Evolutionary conservation across 2,797 vertebrate genomes (phyloP).

Genomic region (Gymnothorax javanicus): DNA sequence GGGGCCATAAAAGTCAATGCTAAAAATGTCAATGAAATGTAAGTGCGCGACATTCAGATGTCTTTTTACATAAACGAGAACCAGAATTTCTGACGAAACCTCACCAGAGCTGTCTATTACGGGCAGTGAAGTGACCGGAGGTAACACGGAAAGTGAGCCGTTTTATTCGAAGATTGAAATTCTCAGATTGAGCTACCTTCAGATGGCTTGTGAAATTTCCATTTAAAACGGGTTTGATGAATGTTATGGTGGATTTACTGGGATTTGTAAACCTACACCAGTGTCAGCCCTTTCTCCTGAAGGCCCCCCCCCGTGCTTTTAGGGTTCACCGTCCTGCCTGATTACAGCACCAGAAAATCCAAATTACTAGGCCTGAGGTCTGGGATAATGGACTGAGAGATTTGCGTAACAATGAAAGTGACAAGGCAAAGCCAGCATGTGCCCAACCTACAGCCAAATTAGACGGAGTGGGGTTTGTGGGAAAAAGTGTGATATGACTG

Average conservation of each 20-base stretch:
- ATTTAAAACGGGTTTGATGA: conserved; percentile 1
- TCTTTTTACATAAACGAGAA: not conserved
- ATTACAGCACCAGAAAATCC: conserved; percentile 19
- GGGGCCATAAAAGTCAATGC: not conserved
- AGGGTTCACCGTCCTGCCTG: not conserved
- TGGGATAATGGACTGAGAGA: conserved; percentile 8
- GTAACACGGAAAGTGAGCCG: not conserved
- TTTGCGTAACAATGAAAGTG: conserved; percentile 31
- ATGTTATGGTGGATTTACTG: not conserved
- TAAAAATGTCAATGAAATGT: not conserved
- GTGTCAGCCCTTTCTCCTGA: not conserved
- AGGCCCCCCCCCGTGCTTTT: conserved; percentile 2
- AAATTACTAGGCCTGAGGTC: conserved; percentile 20
- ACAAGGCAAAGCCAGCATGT: not conserved
- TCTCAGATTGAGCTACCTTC: not conserved
- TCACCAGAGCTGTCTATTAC: not conserved
- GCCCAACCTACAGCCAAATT: not conserved
- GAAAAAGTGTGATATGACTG: not conserved
- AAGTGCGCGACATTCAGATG: too few species aligned
- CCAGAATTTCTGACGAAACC: not conserved
- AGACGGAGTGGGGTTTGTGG: conserved; percentile 4
- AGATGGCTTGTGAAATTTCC: not conserved
- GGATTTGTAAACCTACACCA: not conserved
- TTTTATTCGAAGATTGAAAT: not conserved
- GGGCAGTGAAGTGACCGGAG: not conserved